These are phyloP conservation scores for Drosophila algonquin DNA, from an alignment of 2,888 invertebrate genomes.

Conservation along the genomic window DNA sequence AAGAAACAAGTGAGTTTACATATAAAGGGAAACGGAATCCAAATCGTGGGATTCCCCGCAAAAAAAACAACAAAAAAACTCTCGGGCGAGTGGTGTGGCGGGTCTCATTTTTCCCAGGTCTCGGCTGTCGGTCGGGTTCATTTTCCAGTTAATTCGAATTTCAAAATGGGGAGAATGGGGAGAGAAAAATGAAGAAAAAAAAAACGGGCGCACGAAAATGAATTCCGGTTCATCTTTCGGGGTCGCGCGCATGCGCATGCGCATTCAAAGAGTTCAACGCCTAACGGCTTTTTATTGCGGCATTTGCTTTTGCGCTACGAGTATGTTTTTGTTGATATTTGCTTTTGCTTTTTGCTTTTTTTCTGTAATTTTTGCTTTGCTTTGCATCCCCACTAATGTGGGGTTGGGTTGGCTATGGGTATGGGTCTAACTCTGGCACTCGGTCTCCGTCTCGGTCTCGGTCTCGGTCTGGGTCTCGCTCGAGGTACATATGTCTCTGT, in stretches of 20 bases:
- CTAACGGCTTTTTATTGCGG: conserved; percentile 34
- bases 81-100: background rate
- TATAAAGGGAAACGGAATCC: too few relatives aligned
- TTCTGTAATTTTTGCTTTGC: background rate
- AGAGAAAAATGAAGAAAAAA: background rate
- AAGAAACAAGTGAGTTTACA: conserved; percentile 20
- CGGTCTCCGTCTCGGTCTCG: background rate
- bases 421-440: conserved; percentile 15
- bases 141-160: conserved; percentile 42
- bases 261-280: conserved; percentile 29
- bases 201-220: conserved; percentile 36
- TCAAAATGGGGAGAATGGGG: background rate
- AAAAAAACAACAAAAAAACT: background rate
- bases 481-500: too few relatives aligned
- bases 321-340: background rate
- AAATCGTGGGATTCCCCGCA: too few relatives aligned
- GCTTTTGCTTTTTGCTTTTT: background rate
- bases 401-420: background rate
- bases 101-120: background rate
- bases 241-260: conserved; percentile 29
- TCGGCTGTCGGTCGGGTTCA: conserved; percentile 3
- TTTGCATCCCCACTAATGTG: background rate
- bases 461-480: background rate
- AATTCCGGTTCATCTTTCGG: conserved; percentile 49
- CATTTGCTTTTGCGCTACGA: background rate